These are phyloP conservation scores for Buteo buteo DNA, from an alignment of 2,113 vertebrate genomes.

Conservation along the genomic window DNA sequence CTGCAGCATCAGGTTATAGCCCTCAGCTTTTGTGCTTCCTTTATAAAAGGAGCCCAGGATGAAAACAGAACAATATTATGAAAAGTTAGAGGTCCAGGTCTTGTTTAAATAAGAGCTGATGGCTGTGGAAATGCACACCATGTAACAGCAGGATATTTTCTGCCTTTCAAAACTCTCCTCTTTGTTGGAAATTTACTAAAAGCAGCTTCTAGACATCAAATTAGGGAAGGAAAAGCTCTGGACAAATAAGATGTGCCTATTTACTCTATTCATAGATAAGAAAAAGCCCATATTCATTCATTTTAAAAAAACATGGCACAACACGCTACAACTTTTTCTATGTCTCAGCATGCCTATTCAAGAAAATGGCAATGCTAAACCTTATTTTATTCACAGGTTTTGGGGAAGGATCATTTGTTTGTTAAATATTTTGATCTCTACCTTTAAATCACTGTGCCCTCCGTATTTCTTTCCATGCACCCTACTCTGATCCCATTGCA, in stretches of 20 bases:
- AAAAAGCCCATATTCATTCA: not conserved
- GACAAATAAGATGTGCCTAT: not conserved
- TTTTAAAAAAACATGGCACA: not conserved
- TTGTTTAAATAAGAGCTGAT: not conserved
- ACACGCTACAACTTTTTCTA: not conserved
- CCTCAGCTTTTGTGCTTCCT: not conserved
- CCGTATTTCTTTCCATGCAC: not conserved
- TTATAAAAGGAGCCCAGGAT: not conserved
- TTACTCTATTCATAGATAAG: not conserved
- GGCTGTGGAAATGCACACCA: not conserved
- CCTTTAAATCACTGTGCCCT: not conserved
- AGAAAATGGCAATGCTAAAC: not conserved
- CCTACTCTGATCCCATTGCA: not conserved
- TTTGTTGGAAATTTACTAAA: not conserved
- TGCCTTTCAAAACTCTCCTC: not conserved
- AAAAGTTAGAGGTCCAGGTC: not conserved
- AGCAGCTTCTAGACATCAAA: not conserved
- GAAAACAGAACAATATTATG: not conserved
- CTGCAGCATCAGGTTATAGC: fast-evolving
- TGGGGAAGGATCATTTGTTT: not conserved
- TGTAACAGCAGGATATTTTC: fast-evolving
- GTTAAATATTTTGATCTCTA: not conserved
- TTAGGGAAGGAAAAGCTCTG: not conserved
- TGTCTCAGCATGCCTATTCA: not conserved
- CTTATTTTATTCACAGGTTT: not conserved